Evolutionary conservation across 2,113 vertebrate genomes (phyloP), one percentile per base, ranked within the genome.

Genomic region (Haliaeetus leucogaster): DNA sequence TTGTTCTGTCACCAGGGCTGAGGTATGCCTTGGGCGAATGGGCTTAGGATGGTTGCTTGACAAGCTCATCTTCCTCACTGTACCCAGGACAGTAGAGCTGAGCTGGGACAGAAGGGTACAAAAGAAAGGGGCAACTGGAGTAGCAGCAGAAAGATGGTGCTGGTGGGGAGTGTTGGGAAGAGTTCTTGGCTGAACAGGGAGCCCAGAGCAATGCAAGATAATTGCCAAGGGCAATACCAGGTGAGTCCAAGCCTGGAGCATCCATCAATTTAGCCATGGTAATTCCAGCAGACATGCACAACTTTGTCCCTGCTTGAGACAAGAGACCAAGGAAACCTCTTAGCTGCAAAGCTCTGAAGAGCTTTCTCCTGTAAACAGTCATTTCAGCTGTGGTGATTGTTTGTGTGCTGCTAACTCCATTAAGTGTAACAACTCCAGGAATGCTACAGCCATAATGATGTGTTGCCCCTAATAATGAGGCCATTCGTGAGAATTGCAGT

Each of bases 401-500:
- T 21, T 48, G 59, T 45, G 22, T 55, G 85, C 82, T 78, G 70
- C 61, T 79, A 34, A 34, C 25, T 62, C 62, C 73, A 3, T 2
- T 15, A 30, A 36, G 30, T 18, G 29, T 6, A 21, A 9, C 40
- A 56, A 0, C 58, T 30, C 34, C 19, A 34, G 84, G 61, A 71
- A 9, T 13, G 68, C 73, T 58, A 6, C 13, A 47, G 77, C 45
- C 12, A 2, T 38, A 2, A 16, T 3, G 6, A 3, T 16, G 30
- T 45, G 8, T 13, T n/a, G 3, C 12, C 59, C 16, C 76, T 22
- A 18, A 9, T 4, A 48, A 63, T 15, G 42, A 22, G 48, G 3
- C n/a, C 10, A 0, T n/a, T 30, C 1, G 1, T 55, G 42, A 81
- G 20, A 58, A 67, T 1, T 47, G 30, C 58, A 52, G 48, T 3